phyloP scores from a whole-genome alignment of 2,113 vertebrate genomes.

The cat (Felis catus) region DNA sequence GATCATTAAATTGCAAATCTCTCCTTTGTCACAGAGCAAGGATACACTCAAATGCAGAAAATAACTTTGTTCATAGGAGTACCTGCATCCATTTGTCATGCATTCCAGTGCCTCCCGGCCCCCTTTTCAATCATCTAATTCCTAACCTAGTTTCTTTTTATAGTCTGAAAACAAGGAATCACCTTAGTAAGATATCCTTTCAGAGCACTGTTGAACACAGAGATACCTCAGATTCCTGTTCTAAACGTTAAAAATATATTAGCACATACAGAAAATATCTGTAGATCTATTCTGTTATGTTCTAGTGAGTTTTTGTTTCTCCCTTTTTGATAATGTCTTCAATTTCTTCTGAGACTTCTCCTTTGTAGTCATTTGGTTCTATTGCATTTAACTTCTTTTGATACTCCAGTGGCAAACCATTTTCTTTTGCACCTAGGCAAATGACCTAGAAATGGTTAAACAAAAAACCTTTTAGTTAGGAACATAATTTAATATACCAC shows the following conservation, averaged over 20 bases:
- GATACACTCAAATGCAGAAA: neutral
- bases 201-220: neutral
- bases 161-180: neutral
- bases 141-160: neutral
- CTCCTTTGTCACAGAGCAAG: neutral
- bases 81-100: neutral
- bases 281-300: neutral
- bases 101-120: neutral
- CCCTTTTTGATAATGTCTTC: conserved; percentile 81
- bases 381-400: conserved; percentile 89
- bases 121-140: neutral
- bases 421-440: conserved; percentile 93
- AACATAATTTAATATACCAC: neutral
- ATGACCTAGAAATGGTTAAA: conserved; percentile 86
- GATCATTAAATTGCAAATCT: neutral
- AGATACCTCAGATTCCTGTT: neutral
- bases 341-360: conserved; percentile 89
- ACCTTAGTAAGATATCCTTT: neutral
- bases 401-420: conserved; percentile 90
- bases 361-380: conserved; percentile 92
- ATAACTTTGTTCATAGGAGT: neutral
- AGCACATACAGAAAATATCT: neutral
- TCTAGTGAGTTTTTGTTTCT: conserved; percentile 71
- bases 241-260: neutral
- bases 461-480: conserved; percentile 19